These are phyloP conservation scores for Aricia artaxerxes DNA, from an alignment of 2,888 invertebrate species.

Conservation along the genomic window DNA sequence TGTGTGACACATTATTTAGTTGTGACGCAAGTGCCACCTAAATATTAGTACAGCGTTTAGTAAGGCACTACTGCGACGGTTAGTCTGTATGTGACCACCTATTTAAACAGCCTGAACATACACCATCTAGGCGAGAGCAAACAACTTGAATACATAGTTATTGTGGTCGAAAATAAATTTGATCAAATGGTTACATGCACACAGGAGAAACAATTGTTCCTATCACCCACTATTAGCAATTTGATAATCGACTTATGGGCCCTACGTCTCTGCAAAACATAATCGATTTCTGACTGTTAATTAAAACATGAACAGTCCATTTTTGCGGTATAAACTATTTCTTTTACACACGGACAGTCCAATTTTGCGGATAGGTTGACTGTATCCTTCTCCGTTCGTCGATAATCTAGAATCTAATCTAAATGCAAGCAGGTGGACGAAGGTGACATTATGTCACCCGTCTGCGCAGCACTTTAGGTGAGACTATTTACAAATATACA, in stretches of 20 bases:
- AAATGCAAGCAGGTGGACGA: background rate
- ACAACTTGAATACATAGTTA: constrained; percentile 11
- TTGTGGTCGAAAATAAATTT: constrained; percentile 18
- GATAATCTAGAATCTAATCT: background rate
- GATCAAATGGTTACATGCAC: background rate
- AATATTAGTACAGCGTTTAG: constrained; percentile 32
- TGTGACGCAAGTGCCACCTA: constrained; percentile 28
- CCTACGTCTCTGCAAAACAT: background rate
- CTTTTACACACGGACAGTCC: background rate
- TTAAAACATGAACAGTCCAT: too few relatives aligned
- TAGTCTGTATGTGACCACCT: background rate
- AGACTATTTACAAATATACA: background rate
- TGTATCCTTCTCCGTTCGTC: background rate
- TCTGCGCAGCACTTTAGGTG: too few relatives aligned
- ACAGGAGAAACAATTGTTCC: background rate
- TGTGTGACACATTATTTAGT: background rate
- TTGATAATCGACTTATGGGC: background rate
- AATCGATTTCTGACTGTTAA: too few relatives aligned
- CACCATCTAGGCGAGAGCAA: background rate
- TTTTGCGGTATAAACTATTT: background rate
- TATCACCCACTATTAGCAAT: background rate
- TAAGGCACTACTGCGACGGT: background rate
- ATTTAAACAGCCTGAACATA: constrained; percentile 5
- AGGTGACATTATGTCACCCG: too few relatives aligned
- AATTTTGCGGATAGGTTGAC: background rate